Conservation (phyloP, 1,140 invertebrate genomes). For the Wiebesia pumilae region DNA sequence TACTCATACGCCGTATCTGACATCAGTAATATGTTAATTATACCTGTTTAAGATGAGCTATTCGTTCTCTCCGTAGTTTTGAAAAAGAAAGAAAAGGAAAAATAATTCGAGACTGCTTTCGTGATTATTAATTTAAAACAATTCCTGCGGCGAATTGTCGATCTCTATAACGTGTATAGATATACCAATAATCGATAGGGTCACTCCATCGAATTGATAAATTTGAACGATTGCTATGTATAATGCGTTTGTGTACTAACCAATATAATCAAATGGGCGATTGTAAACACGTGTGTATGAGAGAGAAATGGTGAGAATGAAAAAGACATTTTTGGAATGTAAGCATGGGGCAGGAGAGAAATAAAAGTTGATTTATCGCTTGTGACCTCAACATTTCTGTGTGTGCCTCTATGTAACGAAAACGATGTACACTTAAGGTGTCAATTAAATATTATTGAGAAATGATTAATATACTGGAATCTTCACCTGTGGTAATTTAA, state of each 20-base stretch:
- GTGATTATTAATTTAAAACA: conserved; percentile 41
- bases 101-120: conserved; percentile 2
- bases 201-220: background rate
- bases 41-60: conserved; percentile 22
- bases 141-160: background rate
- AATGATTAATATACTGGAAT: conserved; percentile 35
- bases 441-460: conserved; percentile 41
- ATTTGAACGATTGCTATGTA: background rate
- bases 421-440: background rate
- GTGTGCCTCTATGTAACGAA: background rate
- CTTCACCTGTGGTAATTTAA: background rate
- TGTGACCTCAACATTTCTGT: background rate
- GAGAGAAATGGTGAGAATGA: background rate
- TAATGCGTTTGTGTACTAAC: background rate
- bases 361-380: conserved; percentile 30
- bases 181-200: conserved; percentile 22
- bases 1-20: conserved; percentile 41
- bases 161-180: background rate
- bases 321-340: background rate
- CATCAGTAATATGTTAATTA: conserved; percentile 54
- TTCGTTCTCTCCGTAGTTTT: background rate
- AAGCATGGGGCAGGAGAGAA: background rate
- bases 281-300: background rate
- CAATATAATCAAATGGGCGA: background rate
- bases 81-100: background rate